Percentiles rank a stretch among this genome's conserved stretches.
These are phyloP conservation scores for Diorhabda elongata DNA, from an alignment of 1,140 invertebrate species.

Conservation along the genomic window DNA sequence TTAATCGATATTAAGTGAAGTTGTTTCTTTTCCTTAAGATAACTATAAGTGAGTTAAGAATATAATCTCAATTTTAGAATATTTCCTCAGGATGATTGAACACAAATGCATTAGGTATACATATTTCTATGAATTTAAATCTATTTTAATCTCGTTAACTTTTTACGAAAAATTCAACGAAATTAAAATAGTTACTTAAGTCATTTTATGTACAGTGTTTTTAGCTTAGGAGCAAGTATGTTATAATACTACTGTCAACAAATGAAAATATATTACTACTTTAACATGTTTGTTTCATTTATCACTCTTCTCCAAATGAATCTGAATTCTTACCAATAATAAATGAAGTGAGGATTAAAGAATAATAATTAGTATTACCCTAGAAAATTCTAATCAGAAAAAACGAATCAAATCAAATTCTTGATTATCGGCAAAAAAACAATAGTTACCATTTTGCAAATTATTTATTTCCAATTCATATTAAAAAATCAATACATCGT, in stretches of 20 bases:
- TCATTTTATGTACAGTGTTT: conserved; percentile 11
- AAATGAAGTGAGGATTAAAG: too few relatives aligned
- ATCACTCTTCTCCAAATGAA: too few relatives aligned
- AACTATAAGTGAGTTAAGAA: conserved; percentile 11
- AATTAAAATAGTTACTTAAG: not conserved
- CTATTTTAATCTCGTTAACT: not conserved
- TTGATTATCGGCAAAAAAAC: too few relatives aligned
- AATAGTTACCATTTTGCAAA: too few relatives aligned
- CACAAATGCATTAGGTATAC: conserved; percentile 12
- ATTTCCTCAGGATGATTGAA: conserved; percentile 18
- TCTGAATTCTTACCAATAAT: too few relatives aligned
- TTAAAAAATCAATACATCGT: too few relatives aligned
- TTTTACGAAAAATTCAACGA: not conserved
- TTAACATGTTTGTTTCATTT: conserved; percentile 10
- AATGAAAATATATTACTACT: conserved; percentile 20
- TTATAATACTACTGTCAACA: conserved; percentile 15
- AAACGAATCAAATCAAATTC: too few relatives aligned
- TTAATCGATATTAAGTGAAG: not conserved
- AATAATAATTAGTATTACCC: too few relatives aligned
- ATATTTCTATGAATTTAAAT: conserved; percentile 9
- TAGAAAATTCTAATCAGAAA: too few relatives aligned
- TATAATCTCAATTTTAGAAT: conserved; percentile 19
- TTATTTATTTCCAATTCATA: too few relatives aligned
- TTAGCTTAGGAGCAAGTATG: conserved; percentile 14
- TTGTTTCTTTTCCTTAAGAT: not conserved